phyloP scores from a whole-genome alignment of 2,113 vertebrate genomes.

The Hirundichthys speculiger region DNA sequence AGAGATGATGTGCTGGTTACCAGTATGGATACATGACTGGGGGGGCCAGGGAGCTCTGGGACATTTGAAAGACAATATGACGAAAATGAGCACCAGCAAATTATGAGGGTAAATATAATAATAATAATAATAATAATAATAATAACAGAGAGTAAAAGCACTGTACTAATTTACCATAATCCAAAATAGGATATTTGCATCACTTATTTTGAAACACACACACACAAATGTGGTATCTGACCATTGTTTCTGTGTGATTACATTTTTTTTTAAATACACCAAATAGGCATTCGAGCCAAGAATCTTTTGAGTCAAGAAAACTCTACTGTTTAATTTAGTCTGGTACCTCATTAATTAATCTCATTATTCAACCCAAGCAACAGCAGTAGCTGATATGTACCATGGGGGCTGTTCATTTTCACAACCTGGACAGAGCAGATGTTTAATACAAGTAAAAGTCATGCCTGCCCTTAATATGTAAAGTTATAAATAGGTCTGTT shows the following conservation, averaged over 20 bases:
- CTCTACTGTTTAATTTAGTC: neutral
- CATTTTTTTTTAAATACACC: too few species aligned
- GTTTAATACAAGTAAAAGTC: too few species aligned
- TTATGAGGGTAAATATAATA: neutral
- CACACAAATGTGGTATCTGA: too few species aligned
- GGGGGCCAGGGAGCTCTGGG: slow-evolving; percentile 72
- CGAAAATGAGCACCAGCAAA: neutral
- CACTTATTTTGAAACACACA: too few species aligned
- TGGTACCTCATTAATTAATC: neutral
- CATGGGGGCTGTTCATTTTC: neutral
- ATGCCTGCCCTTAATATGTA: too few species aligned
- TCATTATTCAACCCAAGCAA: neutral
- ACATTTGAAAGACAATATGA: neutral
- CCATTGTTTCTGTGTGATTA: too few species aligned
- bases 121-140: neutral
- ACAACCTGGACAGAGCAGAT: neutral
- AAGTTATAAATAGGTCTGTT: too few species aligned
- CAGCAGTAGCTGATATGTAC: neutral
- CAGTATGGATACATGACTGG: slow-evolving; percentile 69
- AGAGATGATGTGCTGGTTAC: slow-evolving; percentile 76
- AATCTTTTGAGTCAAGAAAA: neutral
- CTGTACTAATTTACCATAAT: too few species aligned
- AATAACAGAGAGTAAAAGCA: neutral
- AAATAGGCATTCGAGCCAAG: too few species aligned
- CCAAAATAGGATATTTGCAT: too few species aligned